Conservation (phyloP, 2,113 vertebrate genomes). For the Meleagris gallopavo region DNA sequence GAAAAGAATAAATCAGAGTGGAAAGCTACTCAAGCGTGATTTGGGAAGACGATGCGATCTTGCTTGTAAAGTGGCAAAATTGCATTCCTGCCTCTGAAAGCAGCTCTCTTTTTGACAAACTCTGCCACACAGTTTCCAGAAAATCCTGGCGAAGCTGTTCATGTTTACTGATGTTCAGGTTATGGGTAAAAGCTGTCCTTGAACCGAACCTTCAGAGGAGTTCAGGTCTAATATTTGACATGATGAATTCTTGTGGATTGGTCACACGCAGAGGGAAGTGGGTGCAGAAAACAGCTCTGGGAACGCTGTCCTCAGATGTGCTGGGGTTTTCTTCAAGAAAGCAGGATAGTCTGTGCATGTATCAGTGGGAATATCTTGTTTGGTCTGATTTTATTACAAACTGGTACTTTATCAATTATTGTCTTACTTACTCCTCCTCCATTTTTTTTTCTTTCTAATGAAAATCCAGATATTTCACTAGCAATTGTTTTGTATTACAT, state of each 20-base stretch:
- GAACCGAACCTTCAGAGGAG: fast-evolving
- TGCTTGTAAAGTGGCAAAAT: background rate
- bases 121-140: fast-evolving
- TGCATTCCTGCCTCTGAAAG: fast-evolving
- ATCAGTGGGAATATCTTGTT: background rate
- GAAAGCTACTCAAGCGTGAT: background rate
- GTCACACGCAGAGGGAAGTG: background rate
- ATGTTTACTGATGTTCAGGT: fast-evolving
- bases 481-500: background rate
- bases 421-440: background rate
- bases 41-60: background rate
- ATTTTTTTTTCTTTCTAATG: background rate
- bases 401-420: background rate
- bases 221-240: background rate
- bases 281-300: background rate
- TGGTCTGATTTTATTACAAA: background rate
- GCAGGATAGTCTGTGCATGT: background rate
- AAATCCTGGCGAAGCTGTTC: background rate
- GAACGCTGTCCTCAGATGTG: background rate
- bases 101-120: background rate
- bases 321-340: background rate
- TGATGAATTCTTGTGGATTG: too few species aligned
- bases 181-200: background rate
- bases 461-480: background rate
- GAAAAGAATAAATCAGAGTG: slow-evolving; percentile 16